These are phyloP conservation scores for Momotus momota DNA, from an alignment of 2,797 vertebrate species.

Conservation along the genomic window DNA sequence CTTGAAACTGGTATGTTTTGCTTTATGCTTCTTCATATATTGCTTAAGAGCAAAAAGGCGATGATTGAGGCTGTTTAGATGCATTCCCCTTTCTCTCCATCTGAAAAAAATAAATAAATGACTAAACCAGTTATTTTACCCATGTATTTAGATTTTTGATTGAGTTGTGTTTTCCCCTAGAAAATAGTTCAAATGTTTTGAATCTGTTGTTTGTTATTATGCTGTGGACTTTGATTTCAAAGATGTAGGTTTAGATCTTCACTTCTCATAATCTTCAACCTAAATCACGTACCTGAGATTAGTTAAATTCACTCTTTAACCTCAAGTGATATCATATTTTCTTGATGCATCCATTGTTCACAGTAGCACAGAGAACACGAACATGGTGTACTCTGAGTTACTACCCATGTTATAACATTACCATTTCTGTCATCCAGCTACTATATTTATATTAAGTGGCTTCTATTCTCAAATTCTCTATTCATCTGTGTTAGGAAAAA, in stretches of 20 bases:
- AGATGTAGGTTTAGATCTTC: background rate
- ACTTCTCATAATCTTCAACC: background rate
- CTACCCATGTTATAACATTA: background rate
- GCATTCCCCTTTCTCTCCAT: background rate
- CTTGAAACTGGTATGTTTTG: background rate
- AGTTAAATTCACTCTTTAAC: background rate
- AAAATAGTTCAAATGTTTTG: background rate
- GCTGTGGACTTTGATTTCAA: background rate
- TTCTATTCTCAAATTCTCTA: background rate
- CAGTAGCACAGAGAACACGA: background rate
- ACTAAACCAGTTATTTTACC: background rate
- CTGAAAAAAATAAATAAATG: background rate
- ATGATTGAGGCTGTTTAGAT: background rate
- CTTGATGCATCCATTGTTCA: background rate
- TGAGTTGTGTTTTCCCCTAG: background rate
- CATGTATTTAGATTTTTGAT: background rate
- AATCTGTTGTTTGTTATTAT: background rate
- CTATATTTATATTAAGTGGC: constrained; percentile 16
- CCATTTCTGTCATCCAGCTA: background rate
- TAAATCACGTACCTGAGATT: background rate
- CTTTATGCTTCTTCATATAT: background rate
- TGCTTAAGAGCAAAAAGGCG: background rate
- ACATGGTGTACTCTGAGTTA: background rate
- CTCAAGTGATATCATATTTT: background rate
- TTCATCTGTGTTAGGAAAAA: background rate